A percentile compares a stretch with the other conserved stretches of the same genome.
Evolutionary conservation across 2,113 vertebrate genomes (phyloP).

Genomic region (Phylloscopus trochilus): DNA sequence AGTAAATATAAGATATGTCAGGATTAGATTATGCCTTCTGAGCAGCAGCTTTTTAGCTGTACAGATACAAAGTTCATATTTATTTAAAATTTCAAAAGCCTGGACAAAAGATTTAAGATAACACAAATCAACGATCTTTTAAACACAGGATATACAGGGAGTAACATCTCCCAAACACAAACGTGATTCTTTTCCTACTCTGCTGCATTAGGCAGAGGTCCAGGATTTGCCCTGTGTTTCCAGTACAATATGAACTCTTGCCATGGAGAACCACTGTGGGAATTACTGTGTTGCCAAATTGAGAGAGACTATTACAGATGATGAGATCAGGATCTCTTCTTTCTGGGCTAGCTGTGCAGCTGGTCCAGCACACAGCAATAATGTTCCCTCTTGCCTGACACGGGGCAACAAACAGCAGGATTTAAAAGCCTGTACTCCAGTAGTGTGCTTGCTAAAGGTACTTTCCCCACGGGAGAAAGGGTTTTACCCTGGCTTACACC

Average conservation of each 20-base stretch:
- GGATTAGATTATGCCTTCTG: background rate
- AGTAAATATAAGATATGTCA: background rate
- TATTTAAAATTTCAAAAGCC: background rate
- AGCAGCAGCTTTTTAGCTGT: background rate
- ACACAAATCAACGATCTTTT: background rate
- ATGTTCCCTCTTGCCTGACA: background rate
- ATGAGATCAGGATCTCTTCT: background rate
- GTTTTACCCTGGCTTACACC: background rate
- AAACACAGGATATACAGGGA: background rate
- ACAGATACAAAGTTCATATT: background rate
- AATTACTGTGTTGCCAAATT: background rate
- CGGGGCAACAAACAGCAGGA: background rate
- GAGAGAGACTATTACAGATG: background rate
- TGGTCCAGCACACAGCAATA: accelerated
- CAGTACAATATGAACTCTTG: background rate
- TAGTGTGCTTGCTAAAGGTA: background rate
- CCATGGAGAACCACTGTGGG: background rate
- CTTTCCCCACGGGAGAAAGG: background rate
- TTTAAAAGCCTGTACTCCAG: background rate
- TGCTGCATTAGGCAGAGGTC: background rate
- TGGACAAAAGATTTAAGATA: background rate
- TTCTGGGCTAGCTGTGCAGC: background rate
- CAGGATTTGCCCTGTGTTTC: background rate
- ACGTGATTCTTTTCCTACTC: background rate
- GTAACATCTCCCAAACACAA: background rate